phyloP scores from a whole-genome alignment of 2,888 invertebrate species.

The Oasisia sp. region DNA sequence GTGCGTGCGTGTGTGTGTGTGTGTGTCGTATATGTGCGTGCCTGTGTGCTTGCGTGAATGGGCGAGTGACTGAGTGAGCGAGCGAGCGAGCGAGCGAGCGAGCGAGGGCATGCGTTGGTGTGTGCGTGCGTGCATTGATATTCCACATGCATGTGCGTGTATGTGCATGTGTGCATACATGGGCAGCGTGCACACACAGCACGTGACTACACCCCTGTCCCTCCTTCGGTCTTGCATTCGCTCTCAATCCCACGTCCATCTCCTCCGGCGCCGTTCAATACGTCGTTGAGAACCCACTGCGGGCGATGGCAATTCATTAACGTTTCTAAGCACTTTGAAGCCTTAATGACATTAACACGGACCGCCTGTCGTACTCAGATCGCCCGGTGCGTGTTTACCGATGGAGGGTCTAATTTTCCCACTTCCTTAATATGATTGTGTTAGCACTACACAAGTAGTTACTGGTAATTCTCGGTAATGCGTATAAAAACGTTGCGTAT shows the following conservation, averaged over 20 bases:
- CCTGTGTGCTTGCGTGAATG: too few species aligned
- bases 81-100: too few species aligned
- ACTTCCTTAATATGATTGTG: neutral
- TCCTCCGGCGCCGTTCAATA: neutral
- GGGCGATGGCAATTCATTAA: neutral
- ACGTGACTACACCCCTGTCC: neutral
- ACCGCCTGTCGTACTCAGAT: neutral
- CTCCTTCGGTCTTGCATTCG: neutral
- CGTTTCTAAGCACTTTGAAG: neutral
- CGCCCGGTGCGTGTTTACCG: neutral
- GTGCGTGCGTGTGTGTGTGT: too few species aligned
- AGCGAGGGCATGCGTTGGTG: too few species aligned
- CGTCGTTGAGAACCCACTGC: neutral
- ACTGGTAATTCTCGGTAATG: neutral
- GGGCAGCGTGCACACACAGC: neutral
- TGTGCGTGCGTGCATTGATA: too few species aligned
- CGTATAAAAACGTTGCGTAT: neutral
- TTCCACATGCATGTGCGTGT: neutral
- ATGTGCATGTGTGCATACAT: neutral
- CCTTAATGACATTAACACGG: conserved; percentile 9
- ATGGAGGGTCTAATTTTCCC: neutral
- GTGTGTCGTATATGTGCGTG: too few species aligned
- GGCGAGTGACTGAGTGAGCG: too few species aligned
- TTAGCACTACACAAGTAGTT: neutral
- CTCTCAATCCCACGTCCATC: neutral